Percentiles rank a stretch among this genome's conserved stretches.
Conservation (phyloP, 2,888 invertebrate species). For the Macropis europaea region DNA sequence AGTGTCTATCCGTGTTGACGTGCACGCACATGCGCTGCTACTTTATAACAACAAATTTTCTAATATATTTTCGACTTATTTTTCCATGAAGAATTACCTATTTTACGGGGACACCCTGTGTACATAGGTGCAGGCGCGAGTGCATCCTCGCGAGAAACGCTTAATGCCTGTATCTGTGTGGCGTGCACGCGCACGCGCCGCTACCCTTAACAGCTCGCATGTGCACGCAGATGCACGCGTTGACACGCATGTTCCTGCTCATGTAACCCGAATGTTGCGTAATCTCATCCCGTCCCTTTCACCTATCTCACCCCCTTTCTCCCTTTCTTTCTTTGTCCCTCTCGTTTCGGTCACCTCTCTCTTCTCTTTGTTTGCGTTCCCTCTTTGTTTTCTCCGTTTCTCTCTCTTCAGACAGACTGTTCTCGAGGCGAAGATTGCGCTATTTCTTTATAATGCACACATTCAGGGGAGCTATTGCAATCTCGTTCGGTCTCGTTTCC, state of each 20-base stretch:
- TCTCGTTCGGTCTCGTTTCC: constrained; percentile 65
- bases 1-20: no score
- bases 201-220: constrained; percentile 15
- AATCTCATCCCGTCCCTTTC: constrained; percentile 17
- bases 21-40: no score
- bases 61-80: no score
- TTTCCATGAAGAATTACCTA: no score
- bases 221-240: constrained; percentile 37
- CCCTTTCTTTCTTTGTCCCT: neutral
- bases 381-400: neutral
- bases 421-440: constrained; percentile 60
- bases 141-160: constrained; percentile 41
- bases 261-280: constrained; percentile 45
- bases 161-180: constrained; percentile 14
- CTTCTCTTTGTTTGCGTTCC: no score
- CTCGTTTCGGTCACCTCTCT: neutral
- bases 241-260: constrained; percentile 19
- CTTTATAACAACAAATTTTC: no score
- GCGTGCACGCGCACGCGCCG: constrained; percentile 24
- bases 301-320: neutral
- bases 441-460: constrained; percentile 67
- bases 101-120: no score
- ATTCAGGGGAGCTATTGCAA: constrained; percentile 62
- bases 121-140: constrained; percentile 32
- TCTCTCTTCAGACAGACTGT: neutral